Percentiles rank a stretch among this genome's conserved stretches.
Conservation (phyloP, 2,888 invertebrate species). For the Melipona bicolor region DNA sequence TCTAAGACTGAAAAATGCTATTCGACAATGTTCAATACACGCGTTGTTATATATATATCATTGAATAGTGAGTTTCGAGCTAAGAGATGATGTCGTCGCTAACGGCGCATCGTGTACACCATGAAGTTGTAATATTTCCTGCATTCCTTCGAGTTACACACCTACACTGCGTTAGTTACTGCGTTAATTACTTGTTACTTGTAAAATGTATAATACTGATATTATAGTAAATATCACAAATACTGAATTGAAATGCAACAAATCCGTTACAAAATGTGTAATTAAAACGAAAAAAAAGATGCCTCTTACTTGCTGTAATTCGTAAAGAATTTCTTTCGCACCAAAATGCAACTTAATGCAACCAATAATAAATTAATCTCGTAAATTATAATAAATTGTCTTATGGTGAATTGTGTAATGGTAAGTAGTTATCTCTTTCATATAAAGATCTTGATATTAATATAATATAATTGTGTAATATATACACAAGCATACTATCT, state of each 20-base stretch:
- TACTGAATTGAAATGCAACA: neutral
- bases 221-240: neutral
- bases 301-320: too few relatives aligned
- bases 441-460: too few relatives aligned
- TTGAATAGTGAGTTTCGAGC: neutral
- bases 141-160: too few relatives aligned
- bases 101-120: neutral
- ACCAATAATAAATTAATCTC: neutral
- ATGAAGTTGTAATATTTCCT: conserved; percentile 1
- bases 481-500: too few relatives aligned
- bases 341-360: neutral
- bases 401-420: too few relatives aligned
- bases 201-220: neutral
- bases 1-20: neutral
- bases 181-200: too few relatives aligned
- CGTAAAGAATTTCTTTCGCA: neutral
- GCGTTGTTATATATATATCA: too few relatives aligned
- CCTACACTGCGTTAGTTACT: neutral
- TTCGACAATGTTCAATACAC: neutral
- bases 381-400: too few relatives aligned
- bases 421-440: too few relatives aligned
- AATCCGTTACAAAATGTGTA: neutral
- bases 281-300: neutral
- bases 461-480: too few relatives aligned
- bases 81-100: too few relatives aligned